These are phyloP conservation scores for Baccha elongata DNA, from an alignment of 2,888 invertebrate species.

Conservation along the genomic window DNA sequence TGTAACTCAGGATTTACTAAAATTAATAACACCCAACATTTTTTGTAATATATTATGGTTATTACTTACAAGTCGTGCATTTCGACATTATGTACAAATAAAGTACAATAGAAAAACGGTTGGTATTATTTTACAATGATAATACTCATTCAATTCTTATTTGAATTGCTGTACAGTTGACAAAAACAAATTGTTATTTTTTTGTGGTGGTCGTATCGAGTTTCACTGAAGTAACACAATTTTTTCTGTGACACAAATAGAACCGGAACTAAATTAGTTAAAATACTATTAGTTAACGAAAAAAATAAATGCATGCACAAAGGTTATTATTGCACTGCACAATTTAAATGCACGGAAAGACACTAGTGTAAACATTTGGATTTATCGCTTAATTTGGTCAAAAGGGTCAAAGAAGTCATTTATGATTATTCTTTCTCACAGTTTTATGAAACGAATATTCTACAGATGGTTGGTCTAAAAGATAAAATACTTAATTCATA, in stretches of 20 bases:
- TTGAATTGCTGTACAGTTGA: not conserved
- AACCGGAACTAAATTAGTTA: slow-evolving; percentile 9
- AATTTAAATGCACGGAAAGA: not conserved
- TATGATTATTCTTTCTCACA: too few species aligned
- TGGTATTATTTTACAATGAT: slow-evolving; percentile 10
- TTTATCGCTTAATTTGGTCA: not conserved
- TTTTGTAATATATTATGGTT: slow-evolving; percentile 20
- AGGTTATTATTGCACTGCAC: not conserved
- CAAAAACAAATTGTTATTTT: not conserved
- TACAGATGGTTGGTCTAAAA: too few species aligned
- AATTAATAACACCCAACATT: slow-evolving; percentile 20
- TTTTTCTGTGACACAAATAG: not conserved
- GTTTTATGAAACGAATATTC: too few species aligned
- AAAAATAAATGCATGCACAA: not conserved
- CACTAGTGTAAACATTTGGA: not conserved
- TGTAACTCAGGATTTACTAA: slow-evolving; percentile 3
- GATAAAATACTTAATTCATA: not conserved
- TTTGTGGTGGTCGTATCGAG: slow-evolving; percentile 16
- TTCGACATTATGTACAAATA: slow-evolving; percentile 13
- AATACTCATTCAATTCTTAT: slow-evolving; percentile 32
- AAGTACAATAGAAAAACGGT: slow-evolving; percentile 16
- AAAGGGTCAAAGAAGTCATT: not conserved
- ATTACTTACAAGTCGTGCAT: slow-evolving; percentile 22
- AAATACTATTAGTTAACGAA: not conserved
- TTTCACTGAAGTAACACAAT: not conserved